phyloP scores from a whole-genome alignment of 2,888 invertebrate genomes.

The Dimorphilus gyrociliatus region DNA sequence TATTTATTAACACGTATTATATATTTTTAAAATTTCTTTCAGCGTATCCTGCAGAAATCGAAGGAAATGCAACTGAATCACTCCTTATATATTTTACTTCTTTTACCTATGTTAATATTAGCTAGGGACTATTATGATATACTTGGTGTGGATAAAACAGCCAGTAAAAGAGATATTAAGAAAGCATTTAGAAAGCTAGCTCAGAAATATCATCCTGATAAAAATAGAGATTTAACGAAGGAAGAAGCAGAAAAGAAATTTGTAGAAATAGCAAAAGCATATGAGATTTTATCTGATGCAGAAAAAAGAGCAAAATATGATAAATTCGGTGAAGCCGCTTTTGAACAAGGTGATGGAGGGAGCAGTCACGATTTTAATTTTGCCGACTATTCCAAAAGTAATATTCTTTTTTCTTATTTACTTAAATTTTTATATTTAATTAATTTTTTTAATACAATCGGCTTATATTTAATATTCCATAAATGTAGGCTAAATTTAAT shows the following conservation, averaged over 20 bases:
- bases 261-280: constrained; percentile 42
- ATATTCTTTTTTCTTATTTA: no score
- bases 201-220: constrained; percentile 43
- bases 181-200: constrained; percentile 42
- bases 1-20: no score
- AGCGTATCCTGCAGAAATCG: no score
- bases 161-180: constrained; percentile 41
- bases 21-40: no score
- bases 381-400: constrained; percentile 37
- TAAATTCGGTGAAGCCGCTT: constrained; percentile 34
- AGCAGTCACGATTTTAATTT: constrained; percentile 27
- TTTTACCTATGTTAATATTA: no score
- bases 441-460: no score
- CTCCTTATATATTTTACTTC: no score
- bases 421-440: no score
- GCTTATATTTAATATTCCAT: no score
- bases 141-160: constrained; percentile 37
- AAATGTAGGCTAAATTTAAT: no score
- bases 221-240: constrained; percentile 37
- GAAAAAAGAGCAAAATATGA: constrained; percentile 39
- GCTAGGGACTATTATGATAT: constrained; percentile 40
- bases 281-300: constrained; percentile 39
- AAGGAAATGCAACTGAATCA: no score
- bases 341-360: constrained; percentile 13
- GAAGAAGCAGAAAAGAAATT: constrained; percentile 41